Conservation (phyloP, 1,140 invertebrate genomes). For the Drosophila dunni region DNA sequence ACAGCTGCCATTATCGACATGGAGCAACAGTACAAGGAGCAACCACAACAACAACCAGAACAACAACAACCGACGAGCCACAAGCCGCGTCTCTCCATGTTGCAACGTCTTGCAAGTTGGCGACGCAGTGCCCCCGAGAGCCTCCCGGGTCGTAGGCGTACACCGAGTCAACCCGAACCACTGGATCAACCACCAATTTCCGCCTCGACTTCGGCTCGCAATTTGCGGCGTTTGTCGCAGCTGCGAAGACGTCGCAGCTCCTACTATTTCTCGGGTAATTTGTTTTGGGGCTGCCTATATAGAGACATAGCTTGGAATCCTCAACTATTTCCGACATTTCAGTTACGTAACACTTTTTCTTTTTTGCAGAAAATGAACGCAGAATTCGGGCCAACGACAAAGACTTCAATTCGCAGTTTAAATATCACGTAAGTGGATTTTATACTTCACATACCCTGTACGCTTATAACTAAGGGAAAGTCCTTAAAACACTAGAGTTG, state of each 20-base stretch:
- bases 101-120: slow-evolving; percentile 52
- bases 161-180: slow-evolving; percentile 3
- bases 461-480: too few relatives aligned
- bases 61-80: slow-evolving; percentile 32
- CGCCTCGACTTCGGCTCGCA: slow-evolving; percentile 55
- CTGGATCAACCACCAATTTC: slow-evolving; percentile 39
- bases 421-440: slow-evolving; percentile 95
- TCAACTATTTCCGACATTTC: too few relatives aligned
- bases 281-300: not conserved
- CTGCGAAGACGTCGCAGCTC: slow-evolving; percentile 76
- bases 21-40: slow-evolving; percentile 46
- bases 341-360: not conserved
- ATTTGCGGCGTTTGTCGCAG: slow-evolving; percentile 71
- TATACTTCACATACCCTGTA: not conserved
- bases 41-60: slow-evolving; percentile 45
- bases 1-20: slow-evolving; percentile 1
- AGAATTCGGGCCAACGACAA: slow-evolving; percentile 98
- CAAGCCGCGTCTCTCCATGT: slow-evolving; percentile 32
- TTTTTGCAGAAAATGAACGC: slow-evolving; percentile 86
- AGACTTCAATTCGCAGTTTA: slow-evolving; percentile 97
- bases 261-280: slow-evolving; percentile 81
- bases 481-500: too few relatives aligned
- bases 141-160: slow-evolving; percentile 24
- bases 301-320: not conserved
- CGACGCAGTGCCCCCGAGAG: slow-evolving; percentile 39